Evolutionary conservation across 2,888 invertebrate genomes (phyloP), one percentile per base, ranked within the genome.

Genomic region (Matsumyia berberina): DNA sequence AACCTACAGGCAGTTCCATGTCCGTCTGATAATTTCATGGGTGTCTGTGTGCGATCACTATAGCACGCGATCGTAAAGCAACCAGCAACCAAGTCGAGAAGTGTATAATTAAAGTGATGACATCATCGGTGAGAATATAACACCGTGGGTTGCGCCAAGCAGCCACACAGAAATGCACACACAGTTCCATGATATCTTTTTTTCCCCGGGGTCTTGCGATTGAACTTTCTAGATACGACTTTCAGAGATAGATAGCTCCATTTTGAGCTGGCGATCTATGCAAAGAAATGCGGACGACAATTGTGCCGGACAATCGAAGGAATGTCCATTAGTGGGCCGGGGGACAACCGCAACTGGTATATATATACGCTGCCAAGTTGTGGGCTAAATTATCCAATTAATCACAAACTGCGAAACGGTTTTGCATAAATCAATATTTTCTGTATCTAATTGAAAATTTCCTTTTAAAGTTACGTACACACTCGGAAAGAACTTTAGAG

Each of bases 91-190:
- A 11, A 51, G 35, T 51, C 19, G 35, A 17, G 29, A 44, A 57
- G 39, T 69, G 29, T 83, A 49, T 62, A 74, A 79, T 69, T 69
- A 51, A 62, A 51, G 62, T 31, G 57, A 69, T 83, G 83, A 83
- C 79, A 83, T 83, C 83, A 83, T 73, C 62, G 73, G 62, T 62
- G 62, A 73, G 62, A 83, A 83, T 83, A 83, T 24, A 55, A 44
- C 51, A 69, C 49, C 37, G 72, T 82, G 70, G 81, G 77, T 57
- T 37, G 49, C 31, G 24, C 5, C 33, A 9, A 42, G 24, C 44
- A 35, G 51, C 51, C 51, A 60, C 37, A 60, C 33, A 11, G 19
- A 72, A 60, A 39, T 60, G 57, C 51, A 72, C 24, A 72, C 24
- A 24, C 35, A 57, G 37, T 55, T 46, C 15, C 35, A 15, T 39